Evolutionary conservation across 1,140 invertebrate species (phyloP).

Genomic region (Bacillus rossius): DNA sequence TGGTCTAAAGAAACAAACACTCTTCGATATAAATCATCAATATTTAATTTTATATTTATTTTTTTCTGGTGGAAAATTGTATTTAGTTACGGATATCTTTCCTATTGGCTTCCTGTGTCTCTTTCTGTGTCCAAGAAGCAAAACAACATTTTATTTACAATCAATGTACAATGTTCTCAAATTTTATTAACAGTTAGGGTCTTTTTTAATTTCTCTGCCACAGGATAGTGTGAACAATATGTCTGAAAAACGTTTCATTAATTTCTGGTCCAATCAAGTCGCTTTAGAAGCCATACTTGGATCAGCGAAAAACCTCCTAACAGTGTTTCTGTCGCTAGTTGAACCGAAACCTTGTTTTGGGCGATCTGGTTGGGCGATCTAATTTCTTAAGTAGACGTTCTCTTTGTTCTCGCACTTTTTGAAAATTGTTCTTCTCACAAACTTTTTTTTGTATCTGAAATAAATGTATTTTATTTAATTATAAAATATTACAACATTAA

Average conservation of each 20-base stretch:
- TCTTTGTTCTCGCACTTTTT: too few relatives aligned
- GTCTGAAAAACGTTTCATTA: slow-evolving; percentile 32
- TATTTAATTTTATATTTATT: background rate
- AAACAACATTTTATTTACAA: slow-evolving; percentile 20
- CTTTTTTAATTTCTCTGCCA: slow-evolving; percentile 22
- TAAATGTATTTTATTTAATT: background rate
- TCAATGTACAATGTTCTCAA: slow-evolving; percentile 30
- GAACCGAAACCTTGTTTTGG: slow-evolving; percentile 22
- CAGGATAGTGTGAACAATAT: slow-evolving; percentile 33
- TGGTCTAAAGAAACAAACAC: too few relatives aligned
- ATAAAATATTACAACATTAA: slow-evolving; percentile 23
- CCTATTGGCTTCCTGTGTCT: slow-evolving; percentile 24
- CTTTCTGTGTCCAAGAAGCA: slow-evolving; percentile 27
- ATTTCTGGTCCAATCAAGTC: slow-evolving; percentile 33
- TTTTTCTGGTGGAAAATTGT: slow-evolving; percentile 22
- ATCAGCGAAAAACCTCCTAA: slow-evolving; percentile 34
- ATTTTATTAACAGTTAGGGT: slow-evolving; percentile 29
- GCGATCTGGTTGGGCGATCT: too few relatives aligned
- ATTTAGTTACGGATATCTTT: slow-evolving; percentile 18
- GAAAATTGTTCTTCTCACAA: too few relatives aligned
- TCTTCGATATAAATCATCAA: too few relatives aligned
- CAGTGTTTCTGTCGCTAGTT: slow-evolving; percentile 37
- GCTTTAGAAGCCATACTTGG: slow-evolving; percentile 30
- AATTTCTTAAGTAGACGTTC: too few relatives aligned
- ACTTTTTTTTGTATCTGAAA: too few relatives aligned